These are phyloP conservation scores for Pluvialis apricaria DNA, from an alignment of 2,113 vertebrate genomes.

Conservation along the genomic window DNA sequence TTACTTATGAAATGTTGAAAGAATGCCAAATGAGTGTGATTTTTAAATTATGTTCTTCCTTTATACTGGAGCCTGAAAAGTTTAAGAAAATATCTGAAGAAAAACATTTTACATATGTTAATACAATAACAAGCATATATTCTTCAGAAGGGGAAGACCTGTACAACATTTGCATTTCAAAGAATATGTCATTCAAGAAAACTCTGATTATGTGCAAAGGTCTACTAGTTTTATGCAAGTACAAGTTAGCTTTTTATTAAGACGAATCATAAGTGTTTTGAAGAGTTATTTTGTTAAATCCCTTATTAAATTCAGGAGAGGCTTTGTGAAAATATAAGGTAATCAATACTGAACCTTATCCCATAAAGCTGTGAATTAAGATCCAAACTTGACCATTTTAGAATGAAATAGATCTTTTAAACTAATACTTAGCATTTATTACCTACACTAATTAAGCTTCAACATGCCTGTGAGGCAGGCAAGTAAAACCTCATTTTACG, in stretches of 20 bases:
- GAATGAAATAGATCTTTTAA: not conserved
- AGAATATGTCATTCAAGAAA: not conserved
- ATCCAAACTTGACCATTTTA: constrained; percentile 11
- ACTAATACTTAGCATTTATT: constrained; percentile 34
- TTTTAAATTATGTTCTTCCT: not conserved
- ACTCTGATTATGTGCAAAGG: not conserved
- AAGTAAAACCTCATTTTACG: constrained; percentile 30
- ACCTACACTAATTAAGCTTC: constrained; percentile 45
- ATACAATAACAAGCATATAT: constrained; percentile 20
- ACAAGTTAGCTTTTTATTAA: not conserved
- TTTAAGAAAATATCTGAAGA: not conserved
- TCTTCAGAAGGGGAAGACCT: not conserved
- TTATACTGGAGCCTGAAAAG: not conserved
- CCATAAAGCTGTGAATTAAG: not conserved
- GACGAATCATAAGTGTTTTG: not conserved
- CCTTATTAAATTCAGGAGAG: constrained; percentile 12
- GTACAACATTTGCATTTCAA: constrained; percentile 45
- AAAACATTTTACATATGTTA: constrained; percentile 28
- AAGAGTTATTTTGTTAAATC: constrained; percentile 27
- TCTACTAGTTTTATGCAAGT: not conserved
- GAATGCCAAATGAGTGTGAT: not conserved
- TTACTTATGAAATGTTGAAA: not conserved
- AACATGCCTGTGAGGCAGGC: not conserved
- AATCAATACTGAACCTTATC: not conserved
- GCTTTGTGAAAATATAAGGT: not conserved